Evolutionary conservation across 2,113 vertebrate genomes (phyloP).

Genomic region (Zosterops hypoxanthus): DNA sequence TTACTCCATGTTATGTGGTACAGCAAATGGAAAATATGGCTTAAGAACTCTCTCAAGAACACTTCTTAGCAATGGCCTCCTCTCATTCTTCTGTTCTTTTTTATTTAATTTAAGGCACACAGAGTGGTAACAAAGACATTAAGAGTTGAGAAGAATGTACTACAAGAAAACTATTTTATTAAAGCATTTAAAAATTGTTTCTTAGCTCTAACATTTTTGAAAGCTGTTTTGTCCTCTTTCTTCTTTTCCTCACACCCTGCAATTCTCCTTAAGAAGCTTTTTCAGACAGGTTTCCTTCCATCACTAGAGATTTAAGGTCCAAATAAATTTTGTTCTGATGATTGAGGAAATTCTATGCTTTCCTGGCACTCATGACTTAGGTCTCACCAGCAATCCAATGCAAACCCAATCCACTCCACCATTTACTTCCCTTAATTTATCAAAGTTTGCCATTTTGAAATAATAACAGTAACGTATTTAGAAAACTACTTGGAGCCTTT

Average conservation of each 20-base stretch:
- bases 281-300: background rate
- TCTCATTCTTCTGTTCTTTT: background rate
- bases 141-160: background rate
- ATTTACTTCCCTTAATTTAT: conserved; percentile 13
- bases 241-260: background rate
- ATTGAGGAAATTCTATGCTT: background rate
- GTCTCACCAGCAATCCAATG: background rate
- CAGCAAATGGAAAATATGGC: background rate
- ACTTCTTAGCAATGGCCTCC: background rate
- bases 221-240: background rate
- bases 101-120: background rate
- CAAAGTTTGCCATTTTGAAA: conserved; percentile 3
- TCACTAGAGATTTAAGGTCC: background rate
- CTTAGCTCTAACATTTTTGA: background rate
- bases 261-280: background rate
- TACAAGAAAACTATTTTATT: background rate
- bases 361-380: background rate
- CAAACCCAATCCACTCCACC: background rate
- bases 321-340: background rate
- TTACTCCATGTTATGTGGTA: background rate
- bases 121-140: background rate
- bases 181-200: background rate
- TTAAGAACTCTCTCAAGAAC: background rate
- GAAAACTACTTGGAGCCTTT: background rate
- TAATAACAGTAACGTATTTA: background rate